Evolutionary conservation across 2,888 invertebrate species (phyloP), one percentile per base, ranked within the genome.

Genomic region (Phrixothrix hirtus): DNA sequence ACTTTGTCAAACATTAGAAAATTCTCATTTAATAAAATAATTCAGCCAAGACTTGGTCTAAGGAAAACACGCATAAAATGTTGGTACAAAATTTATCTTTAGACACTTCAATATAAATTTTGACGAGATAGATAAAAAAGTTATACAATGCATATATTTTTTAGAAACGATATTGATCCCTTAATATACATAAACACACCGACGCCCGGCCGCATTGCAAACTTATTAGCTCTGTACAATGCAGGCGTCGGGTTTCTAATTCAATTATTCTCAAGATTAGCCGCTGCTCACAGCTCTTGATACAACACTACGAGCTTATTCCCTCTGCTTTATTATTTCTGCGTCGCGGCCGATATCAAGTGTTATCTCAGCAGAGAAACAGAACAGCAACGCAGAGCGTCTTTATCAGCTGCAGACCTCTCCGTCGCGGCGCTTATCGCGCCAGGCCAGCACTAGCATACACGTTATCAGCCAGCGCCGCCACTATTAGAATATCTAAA

Each of bases 401-500:
- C 73, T 74, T 74, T 74, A 74, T 74, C 74, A 70, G 73, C 67
- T 59, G 69, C 71, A 67, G 71, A 71, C 71, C 70, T 71, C 71
- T 66, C 67, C 68, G 62, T 69, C 71, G 70, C 68, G 70, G 66
- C 72, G 70, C 73, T 74, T 73, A 73, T 74, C 73, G 70, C 70
- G 59, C 69, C 72, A 64, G 73, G 65, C 73, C 74, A 75, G 74
- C 73, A 70, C 71, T 70, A 68, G 66, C 70, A 70, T 71, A 71
- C 73, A 72, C 70, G 74, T 74, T 74, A 74, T 74, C 74, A 69
- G 73, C 62, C 60, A 63, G 64, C 70, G 72, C 72, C 75, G 73
- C 73, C 72, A 74, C 75, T 75, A 75, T 75, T 75, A 75, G 74
- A 75, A 75, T 75, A 75, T 75, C 75, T 75, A 75, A 75, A 75